Percentiles rank a stretch among this genome's conserved stretches.
phyloP scores from a whole-genome alignment of 1,140 invertebrate genomes.

The Solenopsis invicta region DNA sequence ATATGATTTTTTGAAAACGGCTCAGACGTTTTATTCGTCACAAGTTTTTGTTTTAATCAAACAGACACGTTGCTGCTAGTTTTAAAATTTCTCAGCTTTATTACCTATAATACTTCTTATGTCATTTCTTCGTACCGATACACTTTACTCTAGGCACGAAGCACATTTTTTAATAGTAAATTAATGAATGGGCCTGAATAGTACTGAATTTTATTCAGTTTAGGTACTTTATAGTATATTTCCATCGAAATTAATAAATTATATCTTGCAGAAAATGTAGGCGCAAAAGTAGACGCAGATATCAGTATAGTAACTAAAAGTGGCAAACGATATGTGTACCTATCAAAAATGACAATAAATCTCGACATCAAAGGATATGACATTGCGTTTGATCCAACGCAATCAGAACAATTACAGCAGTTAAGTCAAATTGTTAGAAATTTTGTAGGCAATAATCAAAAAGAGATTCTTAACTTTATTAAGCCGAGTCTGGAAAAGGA shows the following conservation, averaged over 20 bases:
- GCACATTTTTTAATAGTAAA: too few species aligned
- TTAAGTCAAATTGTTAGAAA: constrained; percentile 52
- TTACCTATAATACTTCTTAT: too few species aligned
- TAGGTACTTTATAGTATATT: too few species aligned
- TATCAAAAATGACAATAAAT: constrained; percentile 76
- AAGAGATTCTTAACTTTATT: constrained; percentile 76
- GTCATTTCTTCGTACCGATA: too few species aligned
- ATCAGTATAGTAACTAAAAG: neutral
- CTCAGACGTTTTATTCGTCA: too few species aligned
- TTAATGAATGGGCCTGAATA: too few species aligned
- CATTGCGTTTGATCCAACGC: constrained; percentile 62
- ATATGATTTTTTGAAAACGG: too few species aligned
- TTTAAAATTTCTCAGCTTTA: too few species aligned
- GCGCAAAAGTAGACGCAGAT: constrained; percentile 56
- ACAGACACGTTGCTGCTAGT: too few species aligned
- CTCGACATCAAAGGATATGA: constrained; percentile 75
- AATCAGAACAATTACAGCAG: constrained; percentile 53
- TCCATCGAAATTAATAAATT: neutral
- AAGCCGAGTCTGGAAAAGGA: constrained; percentile 79
- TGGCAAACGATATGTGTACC: constrained; percentile 72
- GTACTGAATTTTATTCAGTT: too few species aligned
- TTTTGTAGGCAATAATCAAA: constrained; percentile 68
- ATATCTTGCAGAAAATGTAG: constrained; percentile 73
- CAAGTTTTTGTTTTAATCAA: too few species aligned
- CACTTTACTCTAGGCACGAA: too few species aligned